A percentile compares a stretch with the other conserved stretches of the same genome.
Evolutionary conservation across 2,113 vertebrate species (phyloP).

Genomic region (Rhagologus leucostigma): DNA sequence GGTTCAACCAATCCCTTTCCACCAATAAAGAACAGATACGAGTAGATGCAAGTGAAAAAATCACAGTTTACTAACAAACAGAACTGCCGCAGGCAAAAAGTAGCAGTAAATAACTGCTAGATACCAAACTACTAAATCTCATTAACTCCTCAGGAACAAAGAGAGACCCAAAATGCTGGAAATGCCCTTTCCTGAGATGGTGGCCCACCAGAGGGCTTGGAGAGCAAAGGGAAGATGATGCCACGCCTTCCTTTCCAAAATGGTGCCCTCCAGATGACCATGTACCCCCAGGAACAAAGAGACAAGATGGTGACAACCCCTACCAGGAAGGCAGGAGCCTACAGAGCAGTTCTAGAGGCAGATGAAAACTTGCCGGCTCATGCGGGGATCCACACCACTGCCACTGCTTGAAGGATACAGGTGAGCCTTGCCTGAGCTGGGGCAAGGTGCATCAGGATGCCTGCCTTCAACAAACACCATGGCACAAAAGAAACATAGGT

Average conservation of each 20-base stretch:
- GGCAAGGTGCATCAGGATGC: neutral
- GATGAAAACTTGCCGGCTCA: neutral
- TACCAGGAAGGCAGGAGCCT: neutral
- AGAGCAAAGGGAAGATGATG: neutral
- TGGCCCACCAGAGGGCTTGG: neutral
- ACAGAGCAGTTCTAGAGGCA: neutral
- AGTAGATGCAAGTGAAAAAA: neutral
- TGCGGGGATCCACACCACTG: neutral
- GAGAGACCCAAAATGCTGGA: neutral
- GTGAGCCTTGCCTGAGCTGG: neutral
- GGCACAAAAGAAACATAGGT: neutral
- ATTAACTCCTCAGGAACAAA: neutral
- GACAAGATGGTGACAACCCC: neutral
- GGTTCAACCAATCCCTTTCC: neutral
- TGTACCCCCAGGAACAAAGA: neutral
- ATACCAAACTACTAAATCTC: neutral
- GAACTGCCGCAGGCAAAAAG: neutral
- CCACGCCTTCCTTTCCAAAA: neutral
- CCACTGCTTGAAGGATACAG: neutral
- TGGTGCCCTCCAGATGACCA: neutral
- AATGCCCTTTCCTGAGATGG: neutral
- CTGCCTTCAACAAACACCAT: neutral
- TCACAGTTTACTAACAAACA: neutral
- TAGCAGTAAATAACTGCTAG: neutral
- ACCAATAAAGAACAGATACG: neutral